These are phyloP conservation scores for Eristalis arbustorum DNA, from an alignment of 2,888 invertebrate species.

Conservation along the genomic window DNA sequence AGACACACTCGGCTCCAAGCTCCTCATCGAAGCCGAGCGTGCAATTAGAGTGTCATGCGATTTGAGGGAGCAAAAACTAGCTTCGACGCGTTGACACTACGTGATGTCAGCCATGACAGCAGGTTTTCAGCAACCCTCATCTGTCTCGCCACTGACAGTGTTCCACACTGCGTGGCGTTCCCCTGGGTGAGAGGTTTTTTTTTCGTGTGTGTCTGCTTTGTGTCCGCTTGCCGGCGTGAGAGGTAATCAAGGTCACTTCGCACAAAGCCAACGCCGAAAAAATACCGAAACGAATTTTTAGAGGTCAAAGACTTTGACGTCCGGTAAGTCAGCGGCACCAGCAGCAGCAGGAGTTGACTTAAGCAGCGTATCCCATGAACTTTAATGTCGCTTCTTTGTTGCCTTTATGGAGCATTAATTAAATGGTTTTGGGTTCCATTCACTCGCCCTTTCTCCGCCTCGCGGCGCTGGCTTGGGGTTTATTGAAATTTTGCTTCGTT, in stretches of 20 bases:
- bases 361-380: constrained; percentile 47
- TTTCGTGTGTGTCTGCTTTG: not conserved
- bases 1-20: not conserved
- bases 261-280: not conserved
- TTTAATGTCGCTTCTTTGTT: constrained; percentile 42
- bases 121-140: not conserved
- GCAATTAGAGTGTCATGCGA: not conserved
- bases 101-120: constrained; percentile 8
- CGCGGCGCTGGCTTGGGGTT: not conserved
- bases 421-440: constrained; percentile 26
- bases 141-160: not conserved
- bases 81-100: not conserved
- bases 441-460: constrained; percentile 3
- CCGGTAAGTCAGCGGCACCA: not conserved
- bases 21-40: not conserved
- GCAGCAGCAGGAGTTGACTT: constrained; percentile 3
- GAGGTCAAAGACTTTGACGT: constrained; percentile 54
- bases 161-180: too few species aligned
- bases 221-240: not conserved
- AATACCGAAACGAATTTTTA: not conserved
- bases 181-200: not conserved
- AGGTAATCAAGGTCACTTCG: constrained; percentile 41
- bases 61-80: not conserved
- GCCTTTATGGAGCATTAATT: constrained; percentile 42
- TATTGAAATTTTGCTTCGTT: constrained; percentile 37